Evolutionary conservation across 2,113 vertebrate genomes (phyloP), one percentile per base, ranked within the genome.

Genomic region (Jacana jacana): DNA sequence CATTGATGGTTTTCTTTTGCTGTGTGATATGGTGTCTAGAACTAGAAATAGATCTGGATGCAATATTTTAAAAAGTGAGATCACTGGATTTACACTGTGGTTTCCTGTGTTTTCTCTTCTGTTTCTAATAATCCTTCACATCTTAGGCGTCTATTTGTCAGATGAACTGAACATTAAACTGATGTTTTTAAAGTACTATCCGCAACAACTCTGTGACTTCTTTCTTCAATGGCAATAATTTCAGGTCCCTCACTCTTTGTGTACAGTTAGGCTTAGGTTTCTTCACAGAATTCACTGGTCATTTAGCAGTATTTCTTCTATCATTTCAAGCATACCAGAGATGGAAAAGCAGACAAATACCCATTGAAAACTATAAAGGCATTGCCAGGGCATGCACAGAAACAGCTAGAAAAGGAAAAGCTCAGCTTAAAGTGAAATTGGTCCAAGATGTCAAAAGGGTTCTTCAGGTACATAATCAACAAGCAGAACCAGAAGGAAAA

Each of bases 61-160:
- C 9, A 77, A 77, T 86, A 88, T 81, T 95, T 91, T 69, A 1
- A 61, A 81, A 86, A 69, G 54, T 92, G 65, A 81, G 55, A 68
- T 94, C 48, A 79, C 42, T 84, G 22, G 73, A 54, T 92, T 92
- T 87, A 54, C 64, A 11, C 46, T 63, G 64, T 81, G 69, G 64
- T 84, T 96, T 94, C 65, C 65, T 89, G 61, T 81, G 48, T 68
- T 89, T 83, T 90, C 40, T 90, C 46, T 86, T 69, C 69, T 96
- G 51, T 81, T 96, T 95, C 69, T 84, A 86, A 86, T 91, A 92
- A 86, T 49, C n/a, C 5, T 54, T 92, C 64, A 81, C 46, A 75
- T 78, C 30, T 78, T 70, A 19, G 7, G 13, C 25, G 1, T 63
- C 63, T 65, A 65, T 88, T 83, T 89, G 49, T 89, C 44, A 86